phyloP scores from a whole-genome alignment of 2,797 vertebrate genomes.

The Graptemys geographica region DNA sequence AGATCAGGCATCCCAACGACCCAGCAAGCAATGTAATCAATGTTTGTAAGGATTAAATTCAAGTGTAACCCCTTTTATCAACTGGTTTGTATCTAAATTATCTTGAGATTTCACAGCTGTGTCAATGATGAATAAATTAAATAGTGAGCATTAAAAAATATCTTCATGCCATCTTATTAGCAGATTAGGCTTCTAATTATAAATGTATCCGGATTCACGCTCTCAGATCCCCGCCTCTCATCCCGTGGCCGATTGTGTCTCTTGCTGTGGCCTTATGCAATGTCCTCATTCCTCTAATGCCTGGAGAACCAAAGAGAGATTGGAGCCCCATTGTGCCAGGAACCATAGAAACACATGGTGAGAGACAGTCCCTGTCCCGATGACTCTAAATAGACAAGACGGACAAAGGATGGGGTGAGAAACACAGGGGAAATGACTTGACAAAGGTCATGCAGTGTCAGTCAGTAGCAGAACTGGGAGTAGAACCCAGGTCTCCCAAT shows the following conservation, averaged over 20 bases:
- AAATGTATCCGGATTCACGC: conserved; percentile 13
- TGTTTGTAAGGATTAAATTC: not conserved
- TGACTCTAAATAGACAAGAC: conserved; percentile 31
- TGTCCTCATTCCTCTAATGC: not conserved
- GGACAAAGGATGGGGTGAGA: not conserved
- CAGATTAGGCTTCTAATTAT: conserved; percentile 38
- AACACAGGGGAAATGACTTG: no score
- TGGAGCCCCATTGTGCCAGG: not conserved
- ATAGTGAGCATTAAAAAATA: not conserved
- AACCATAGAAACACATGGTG: conserved; percentile 45
- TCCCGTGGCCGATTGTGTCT: not conserved
- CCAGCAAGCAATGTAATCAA: no score
- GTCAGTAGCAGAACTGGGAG: no score
- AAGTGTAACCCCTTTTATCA: not conserved
- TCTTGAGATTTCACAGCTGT: not conserved
- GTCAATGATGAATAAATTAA: conserved; percentile 44
- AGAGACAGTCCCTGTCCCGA: conserved; percentile 55
- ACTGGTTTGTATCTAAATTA: not conserved
- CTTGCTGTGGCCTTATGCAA: not conserved
- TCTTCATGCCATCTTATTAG: conserved; percentile 30
- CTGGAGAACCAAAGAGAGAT: not conserved
- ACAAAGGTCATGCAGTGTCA: no score
- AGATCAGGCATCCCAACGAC: no score
- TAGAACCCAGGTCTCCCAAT: no score
- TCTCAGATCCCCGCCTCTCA: conserved; percentile 48